Percentiles rank a stretch among this genome's conserved stretches.
phyloP scores from a whole-genome alignment of 2,113 vertebrate genomes.

The Chaetodon trifascialis region DNA sequence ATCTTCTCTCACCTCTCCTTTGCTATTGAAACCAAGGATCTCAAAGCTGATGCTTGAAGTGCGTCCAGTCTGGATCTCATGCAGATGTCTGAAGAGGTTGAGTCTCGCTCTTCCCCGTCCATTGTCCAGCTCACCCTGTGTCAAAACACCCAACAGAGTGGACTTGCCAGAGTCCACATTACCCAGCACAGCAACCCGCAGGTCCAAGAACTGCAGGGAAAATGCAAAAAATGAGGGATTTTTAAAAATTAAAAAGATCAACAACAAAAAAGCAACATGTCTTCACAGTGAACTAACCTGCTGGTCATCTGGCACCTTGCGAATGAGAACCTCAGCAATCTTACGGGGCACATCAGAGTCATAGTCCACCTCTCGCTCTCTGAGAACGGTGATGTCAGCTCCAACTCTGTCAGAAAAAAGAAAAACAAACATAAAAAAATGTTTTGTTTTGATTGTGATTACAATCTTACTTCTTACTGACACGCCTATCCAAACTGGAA shows the following conservation, averaged over 20 bases:
- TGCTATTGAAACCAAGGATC: constrained; percentile 98
- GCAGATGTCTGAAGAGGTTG: constrained; percentile 98
- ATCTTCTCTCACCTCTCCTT: constrained; percentile 91
- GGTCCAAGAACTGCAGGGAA: constrained; percentile 91
- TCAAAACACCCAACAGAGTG: constrained; percentile 95
- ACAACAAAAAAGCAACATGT: neutral
- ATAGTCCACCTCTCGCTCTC: constrained; percentile 94
- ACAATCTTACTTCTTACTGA: neutral
- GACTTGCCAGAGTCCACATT: constrained; percentile 99
- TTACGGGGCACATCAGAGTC: constrained; percentile 90
- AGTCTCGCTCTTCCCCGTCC: constrained; percentile 95
- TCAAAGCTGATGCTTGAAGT: constrained; percentile 99
- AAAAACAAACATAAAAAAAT: neutral
- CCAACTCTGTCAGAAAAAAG: constrained; percentile 87
- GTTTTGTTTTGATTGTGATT: neutral
- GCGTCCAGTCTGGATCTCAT: constrained; percentile 98
- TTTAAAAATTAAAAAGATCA: neutral
- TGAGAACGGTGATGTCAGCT: constrained; percentile 94
- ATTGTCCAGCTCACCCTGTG: constrained; percentile 97
- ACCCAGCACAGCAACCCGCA: constrained; percentile 96
- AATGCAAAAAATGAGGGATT: neutral
- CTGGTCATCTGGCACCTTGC: constrained; percentile 98
- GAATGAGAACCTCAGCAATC: constrained; percentile 96
- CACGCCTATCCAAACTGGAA: no score
- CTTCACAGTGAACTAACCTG: constrained; percentile 85